These are phyloP conservation scores for Portunus trituberculatus DNA, from an alignment of 1,140 invertebrate species.

Conservation along the genomic window DNA sequence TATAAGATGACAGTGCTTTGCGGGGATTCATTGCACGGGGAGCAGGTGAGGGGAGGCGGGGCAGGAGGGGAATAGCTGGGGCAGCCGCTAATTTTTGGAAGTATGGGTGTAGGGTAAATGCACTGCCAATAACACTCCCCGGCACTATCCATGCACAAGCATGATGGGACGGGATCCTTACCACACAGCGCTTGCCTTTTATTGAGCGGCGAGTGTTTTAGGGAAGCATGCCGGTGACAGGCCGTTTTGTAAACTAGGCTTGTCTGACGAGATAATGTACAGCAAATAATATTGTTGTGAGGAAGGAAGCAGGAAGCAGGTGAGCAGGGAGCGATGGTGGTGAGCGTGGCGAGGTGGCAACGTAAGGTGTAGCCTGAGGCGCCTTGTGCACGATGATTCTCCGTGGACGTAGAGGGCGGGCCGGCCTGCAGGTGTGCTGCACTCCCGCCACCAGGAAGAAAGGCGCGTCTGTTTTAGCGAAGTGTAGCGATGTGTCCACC, in stretches of 20 bases:
- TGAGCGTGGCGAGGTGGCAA: neutral
- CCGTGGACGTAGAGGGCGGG: constrained; percentile 41
- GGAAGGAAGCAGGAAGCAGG: neutral
- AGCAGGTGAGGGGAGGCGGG: neutral
- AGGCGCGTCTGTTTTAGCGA: constrained; percentile 49
- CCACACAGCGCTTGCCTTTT: neutral
- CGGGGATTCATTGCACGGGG: neutral
- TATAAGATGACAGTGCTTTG: neutral
- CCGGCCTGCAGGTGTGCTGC: constrained; percentile 56
- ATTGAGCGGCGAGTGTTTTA: neutral
- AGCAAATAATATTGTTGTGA: neutral
- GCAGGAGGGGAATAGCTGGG: neutral
- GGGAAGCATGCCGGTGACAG: neutral
- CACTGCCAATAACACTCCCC: neutral
- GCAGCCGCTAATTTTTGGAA: neutral
- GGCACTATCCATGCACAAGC: constrained; percentile 46
- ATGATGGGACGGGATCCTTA: constrained; percentile 10
- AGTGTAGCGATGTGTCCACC: constrained; percentile 41
- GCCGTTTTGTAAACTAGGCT: neutral
- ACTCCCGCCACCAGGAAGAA: constrained; percentile 33
- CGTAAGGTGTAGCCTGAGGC: constrained; percentile 43
- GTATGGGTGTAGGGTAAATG: neutral
- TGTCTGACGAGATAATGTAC: neutral
- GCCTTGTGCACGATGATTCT: constrained; percentile 58
- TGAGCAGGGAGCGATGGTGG: neutral